These are phyloP conservation scores for Dicaeum eximium DNA, from an alignment of 2,113 vertebrate species.

Conservation along the genomic window DNA sequence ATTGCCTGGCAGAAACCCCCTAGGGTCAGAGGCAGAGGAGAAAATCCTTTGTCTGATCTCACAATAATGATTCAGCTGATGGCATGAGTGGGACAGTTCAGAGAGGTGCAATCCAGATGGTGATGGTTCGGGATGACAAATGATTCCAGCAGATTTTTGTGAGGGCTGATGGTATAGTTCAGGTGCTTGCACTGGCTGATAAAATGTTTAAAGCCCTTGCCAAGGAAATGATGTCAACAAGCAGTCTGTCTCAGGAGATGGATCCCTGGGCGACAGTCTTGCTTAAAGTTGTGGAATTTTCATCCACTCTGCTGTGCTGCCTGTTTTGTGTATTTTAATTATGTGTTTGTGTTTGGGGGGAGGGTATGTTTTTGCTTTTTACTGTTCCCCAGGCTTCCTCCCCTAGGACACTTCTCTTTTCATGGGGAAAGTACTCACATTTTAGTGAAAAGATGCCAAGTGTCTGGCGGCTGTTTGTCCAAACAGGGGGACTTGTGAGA, in stretches of 20 bases:
- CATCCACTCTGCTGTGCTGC: not conserved
- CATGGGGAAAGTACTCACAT: not conserved
- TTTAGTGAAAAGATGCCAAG: not conserved
- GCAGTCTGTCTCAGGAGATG: not conserved
- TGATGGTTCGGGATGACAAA: conserved; percentile 12
- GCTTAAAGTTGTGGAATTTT: not conserved
- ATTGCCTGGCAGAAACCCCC: rapidly evolving
- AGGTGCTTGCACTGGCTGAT: conserved; percentile 33
- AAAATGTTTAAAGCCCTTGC: conserved; percentile 30
- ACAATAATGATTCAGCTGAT: not conserved
- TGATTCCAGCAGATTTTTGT: conserved; percentile 14
- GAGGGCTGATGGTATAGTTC: conserved; percentile 10
- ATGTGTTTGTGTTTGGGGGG: not conserved
- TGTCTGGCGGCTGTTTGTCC: not conserved
- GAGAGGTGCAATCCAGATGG: not conserved
- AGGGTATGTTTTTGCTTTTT: not conserved
- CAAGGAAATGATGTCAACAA: conserved; percentile 40
- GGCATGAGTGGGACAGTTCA: not conserved
- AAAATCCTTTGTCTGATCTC: not conserved
- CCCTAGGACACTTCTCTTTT: not conserved
- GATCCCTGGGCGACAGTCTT: not conserved
- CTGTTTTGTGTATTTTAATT: conserved; percentile 25
- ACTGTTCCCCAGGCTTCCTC: not conserved
- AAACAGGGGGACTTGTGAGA: not conserved
- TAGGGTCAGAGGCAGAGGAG: not conserved